Percentiles rank a stretch among this genome's conserved stretches.
Conservation (phyloP, 2,888 invertebrate genomes). For the Thymelicus lineola region DNA sequence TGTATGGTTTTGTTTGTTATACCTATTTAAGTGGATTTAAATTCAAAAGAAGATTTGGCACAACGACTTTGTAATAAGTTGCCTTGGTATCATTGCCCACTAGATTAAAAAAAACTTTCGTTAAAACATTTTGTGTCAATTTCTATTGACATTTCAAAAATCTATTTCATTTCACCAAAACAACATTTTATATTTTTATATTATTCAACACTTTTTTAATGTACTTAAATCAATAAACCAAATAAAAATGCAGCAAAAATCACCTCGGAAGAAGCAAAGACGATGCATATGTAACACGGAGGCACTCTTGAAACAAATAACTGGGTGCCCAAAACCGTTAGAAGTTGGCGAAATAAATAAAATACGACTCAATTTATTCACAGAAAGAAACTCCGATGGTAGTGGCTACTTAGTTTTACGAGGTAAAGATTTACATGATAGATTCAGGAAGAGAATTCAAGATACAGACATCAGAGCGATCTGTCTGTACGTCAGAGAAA, state of each 20-base stretch:
- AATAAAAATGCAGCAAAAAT: conserved; percentile 23
- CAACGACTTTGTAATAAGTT: not conserved
- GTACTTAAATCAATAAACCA: not conserved
- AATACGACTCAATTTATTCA: conserved; percentile 68
- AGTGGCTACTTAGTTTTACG: conserved; percentile 77
- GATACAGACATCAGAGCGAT: conserved; percentile 80
- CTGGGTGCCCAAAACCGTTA: conserved; percentile 53
- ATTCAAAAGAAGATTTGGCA: not conserved
- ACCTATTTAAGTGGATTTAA: not conserved
- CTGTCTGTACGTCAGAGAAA: conserved; percentile 70
- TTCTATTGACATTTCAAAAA: not conserved
- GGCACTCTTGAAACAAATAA: conserved; percentile 59
- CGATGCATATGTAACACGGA: conserved; percentile 66
- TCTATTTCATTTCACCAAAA: not conserved
- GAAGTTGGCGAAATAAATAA: conserved; percentile 57
- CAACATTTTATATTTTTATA: not conserved
- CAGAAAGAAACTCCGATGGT: conserved; percentile 83
- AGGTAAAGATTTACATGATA: conserved; percentile 80
- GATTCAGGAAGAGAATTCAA: conserved; percentile 70
- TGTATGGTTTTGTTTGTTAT: too few relatives aligned
- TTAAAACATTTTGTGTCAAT: not conserved
- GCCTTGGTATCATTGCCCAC: not conserved
- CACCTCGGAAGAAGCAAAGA: conserved; percentile 43
- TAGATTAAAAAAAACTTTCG: not conserved
- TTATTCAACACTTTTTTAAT: not conserved